Percentiles rank a stretch among this genome's conserved stretches.
phyloP scores from a whole-genome alignment of 2,113 vertebrate genomes.

The human region DNA sequence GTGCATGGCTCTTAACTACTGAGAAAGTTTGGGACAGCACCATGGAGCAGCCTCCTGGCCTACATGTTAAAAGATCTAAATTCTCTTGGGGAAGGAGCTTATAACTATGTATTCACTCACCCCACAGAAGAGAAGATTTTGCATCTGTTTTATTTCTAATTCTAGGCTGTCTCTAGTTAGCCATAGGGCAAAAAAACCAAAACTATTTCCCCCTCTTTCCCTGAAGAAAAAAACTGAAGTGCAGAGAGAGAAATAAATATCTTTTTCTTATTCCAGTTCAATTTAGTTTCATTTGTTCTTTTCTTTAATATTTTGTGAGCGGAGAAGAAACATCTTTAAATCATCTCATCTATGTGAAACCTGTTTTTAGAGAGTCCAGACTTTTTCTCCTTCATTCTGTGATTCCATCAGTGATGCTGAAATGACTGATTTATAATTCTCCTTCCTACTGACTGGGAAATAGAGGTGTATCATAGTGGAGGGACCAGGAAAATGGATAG shows the following conservation, averaged over 20 bases:
- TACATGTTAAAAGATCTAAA: not conserved
- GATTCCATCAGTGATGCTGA: not conserved
- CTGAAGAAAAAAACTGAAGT: conserved; percentile 6
- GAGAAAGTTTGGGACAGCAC: not conserved
- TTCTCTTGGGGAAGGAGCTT: not conserved
- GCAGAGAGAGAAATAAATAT: conserved; percentile 8
- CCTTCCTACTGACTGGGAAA: not conserved
- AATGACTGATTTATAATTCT: not conserved
- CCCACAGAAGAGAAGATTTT: not conserved
- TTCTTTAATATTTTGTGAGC: conserved; percentile 23
- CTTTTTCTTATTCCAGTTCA: not conserved
- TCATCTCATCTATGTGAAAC: conserved; percentile 10
- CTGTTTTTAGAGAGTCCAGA: not conserved
- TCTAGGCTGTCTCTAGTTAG: conserved; percentile 14
- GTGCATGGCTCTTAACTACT: conserved; percentile 24
- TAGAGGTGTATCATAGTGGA: not conserved
- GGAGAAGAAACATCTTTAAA: conserved; percentile 22
- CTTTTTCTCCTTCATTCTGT: not conserved
- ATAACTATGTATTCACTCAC: not conserved
- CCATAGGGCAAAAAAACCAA: not conserved
- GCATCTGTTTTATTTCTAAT: not conserved
- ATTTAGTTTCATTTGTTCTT: not conserved
- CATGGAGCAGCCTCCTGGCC: not conserved
- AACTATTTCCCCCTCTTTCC: not conserved
- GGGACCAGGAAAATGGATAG: not conserved